Conservation (phyloP, 2,797 vertebrate genomes). For the Neosilurus hyrtlii region DNA sequence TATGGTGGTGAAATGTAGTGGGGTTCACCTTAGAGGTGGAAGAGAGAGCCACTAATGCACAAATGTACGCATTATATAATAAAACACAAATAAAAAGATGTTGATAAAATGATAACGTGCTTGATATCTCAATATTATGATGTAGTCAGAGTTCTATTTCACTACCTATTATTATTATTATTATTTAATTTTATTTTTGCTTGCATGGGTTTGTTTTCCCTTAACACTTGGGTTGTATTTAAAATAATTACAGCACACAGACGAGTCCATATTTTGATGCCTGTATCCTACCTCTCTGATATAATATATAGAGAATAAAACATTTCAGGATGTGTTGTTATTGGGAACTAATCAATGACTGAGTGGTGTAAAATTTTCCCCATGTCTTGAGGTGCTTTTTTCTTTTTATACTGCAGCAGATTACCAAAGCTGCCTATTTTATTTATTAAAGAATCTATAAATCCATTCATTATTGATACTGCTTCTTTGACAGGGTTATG, state of each 20-base stretch:
- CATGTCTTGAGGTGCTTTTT: not conserved
- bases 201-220: not conserved
- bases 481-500: no score
- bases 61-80: not conserved
- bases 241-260: not conserved
- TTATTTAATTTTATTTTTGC: no score
- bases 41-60: not conserved
- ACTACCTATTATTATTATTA: no score
- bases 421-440: not conserved
- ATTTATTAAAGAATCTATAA: not conserved
- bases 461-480: no score
- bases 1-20: not conserved
- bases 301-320: not conserved
- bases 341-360: not conserved
- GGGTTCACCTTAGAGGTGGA: slow-evolving; percentile 3
- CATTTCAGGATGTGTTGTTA: not conserved
- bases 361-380: not conserved
- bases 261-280: not conserved
- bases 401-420: not conserved
- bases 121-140: not conserved
- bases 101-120: not conserved
- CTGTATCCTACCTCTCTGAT: not conserved
- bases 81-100: not conserved
- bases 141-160: not conserved
- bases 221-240: not conserved